A percentile compares a stretch with the other conserved stretches of the same genome.
Evolutionary conservation across 2,888 invertebrate species (phyloP).

Genomic region (Drosophila infuscata): DNA sequence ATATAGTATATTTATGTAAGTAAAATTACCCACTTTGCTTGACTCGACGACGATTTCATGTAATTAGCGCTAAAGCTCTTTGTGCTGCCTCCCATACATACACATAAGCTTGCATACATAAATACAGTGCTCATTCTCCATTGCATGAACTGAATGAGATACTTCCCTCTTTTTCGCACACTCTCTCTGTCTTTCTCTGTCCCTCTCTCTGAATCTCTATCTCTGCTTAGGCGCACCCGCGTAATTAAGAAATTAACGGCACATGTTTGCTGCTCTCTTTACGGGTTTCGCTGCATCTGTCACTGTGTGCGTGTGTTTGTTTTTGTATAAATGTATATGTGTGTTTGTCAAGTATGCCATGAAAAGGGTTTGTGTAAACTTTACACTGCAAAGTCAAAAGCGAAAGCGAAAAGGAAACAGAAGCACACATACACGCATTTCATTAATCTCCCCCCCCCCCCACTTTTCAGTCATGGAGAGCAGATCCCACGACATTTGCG

Average conservation of each 20-base stretch:
- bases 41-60: conserved; percentile 68
- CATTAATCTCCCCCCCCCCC: not conserved
- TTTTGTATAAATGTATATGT: not conserved
- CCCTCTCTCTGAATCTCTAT: conserved; percentile 23
- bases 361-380: conserved; percentile 69
- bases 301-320: conserved; percentile 17
- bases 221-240: conserved; percentile 56
- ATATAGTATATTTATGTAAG: conserved; percentile 13
- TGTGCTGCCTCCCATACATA: conserved; percentile 5
- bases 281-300: conserved; percentile 27
- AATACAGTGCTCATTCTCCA: conserved; percentile 18
- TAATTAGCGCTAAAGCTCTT: conserved; percentile 57
- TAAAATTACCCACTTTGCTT: conserved; percentile 74
- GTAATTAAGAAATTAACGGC: conserved; percentile 80
- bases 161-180: conserved; percentile 23
- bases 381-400: conserved; percentile 67
- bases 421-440: conserved; percentile 23
- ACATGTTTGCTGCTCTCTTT: conserved; percentile 70
- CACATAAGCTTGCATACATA: not conserved
- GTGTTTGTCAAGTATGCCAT: conserved; percentile 60
- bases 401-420: conserved; percentile 71
- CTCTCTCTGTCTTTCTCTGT: conserved; percentile 20
- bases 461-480: conserved; percentile 7
- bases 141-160: conserved; percentile 49
- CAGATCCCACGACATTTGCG: conserved; percentile 68